phyloP scores from a whole-genome alignment of 2,888 invertebrate genomes.

The Hyalella azteca region DNA sequence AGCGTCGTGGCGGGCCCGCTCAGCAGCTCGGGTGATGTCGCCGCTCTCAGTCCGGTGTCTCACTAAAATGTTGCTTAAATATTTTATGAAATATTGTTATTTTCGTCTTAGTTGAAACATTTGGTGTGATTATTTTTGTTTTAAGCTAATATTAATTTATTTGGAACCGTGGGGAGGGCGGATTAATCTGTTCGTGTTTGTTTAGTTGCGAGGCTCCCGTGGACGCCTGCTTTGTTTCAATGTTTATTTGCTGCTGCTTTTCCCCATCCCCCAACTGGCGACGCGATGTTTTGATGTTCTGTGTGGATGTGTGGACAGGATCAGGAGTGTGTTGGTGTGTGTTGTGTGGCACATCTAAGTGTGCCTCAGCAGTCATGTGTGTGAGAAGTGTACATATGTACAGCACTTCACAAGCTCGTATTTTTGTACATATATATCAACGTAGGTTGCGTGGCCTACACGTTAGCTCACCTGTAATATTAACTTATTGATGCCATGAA shows the following conservation, averaged over 20 bases:
- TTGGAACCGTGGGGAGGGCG: neutral
- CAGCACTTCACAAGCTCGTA: slow-evolving; percentile 7
- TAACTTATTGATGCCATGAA: no score
- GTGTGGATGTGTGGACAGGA: no score
- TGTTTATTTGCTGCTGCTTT: neutral
- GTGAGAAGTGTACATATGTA: slow-evolving; percentile 14
- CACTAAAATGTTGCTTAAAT: slow-evolving; percentile 19
- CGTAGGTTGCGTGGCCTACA: no score
- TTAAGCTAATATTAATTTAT: slow-evolving; percentile 23
- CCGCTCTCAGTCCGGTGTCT: neutral
- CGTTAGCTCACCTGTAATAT: no score
- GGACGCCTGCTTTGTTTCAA: neutral
- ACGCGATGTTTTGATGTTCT: neutral
- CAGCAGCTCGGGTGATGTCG: neutral
- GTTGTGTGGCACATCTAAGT: neutral
- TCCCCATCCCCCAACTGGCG: no score
- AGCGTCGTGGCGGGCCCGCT: neutral
- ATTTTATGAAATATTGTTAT: slow-evolving; percentile 14
- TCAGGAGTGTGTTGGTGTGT: neutral
- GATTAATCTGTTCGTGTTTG: slow-evolving; percentile 1
- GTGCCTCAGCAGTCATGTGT: neutral
- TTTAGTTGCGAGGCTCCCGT: neutral
- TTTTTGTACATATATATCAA: slow-evolving; percentile 35
- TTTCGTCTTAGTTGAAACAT: slow-evolving; percentile 34
- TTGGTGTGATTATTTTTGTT: slow-evolving; percentile 33